These are phyloP conservation scores for Esox niger DNA, from an alignment of 2,113 vertebrate genomes.

Conservation along the genomic window DNA sequence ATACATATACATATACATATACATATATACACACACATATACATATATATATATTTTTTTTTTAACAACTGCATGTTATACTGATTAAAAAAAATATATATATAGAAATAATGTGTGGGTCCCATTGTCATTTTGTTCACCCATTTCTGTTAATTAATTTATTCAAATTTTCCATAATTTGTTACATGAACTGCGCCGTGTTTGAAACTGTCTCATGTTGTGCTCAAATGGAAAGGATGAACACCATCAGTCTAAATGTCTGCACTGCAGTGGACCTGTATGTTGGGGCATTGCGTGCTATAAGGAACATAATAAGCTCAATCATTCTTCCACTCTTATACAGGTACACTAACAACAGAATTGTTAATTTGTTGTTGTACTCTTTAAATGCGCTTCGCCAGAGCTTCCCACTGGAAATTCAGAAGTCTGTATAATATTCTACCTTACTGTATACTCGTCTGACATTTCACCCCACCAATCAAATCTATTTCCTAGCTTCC, in stretches of 20 bases:
- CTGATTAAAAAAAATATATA: too few relatives aligned
- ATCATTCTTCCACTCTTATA: conserved; percentile 12
- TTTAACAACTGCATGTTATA: too few relatives aligned
- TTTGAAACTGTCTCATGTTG: too few relatives aligned
- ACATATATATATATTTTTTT: too few relatives aligned
- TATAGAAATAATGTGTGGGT: too few relatives aligned
- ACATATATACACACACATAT: too few relatives aligned
- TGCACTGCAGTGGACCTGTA: conserved; percentile 9
- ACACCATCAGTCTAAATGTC: too few relatives aligned
- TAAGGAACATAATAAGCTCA: conserved; percentile 5
- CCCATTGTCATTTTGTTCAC: too few relatives aligned
- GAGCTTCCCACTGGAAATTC: background rate
- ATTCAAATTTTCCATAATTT: too few relatives aligned
- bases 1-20: too few relatives aligned
- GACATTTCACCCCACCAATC: background rate
- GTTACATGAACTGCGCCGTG: too few relatives aligned
- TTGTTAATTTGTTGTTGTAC: conserved; percentile 9
- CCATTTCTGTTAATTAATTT: too few relatives aligned
- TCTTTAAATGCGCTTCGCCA: background rate
- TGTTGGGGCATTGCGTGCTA: conserved; percentile 16
- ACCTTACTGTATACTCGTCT: background rate
- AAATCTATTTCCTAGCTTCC: conserved; percentile 6
- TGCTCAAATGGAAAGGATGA: conserved; percentile 22
- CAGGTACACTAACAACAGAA: conserved; percentile 32
- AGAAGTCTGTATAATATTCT: background rate